Percentiles rank a stretch among this genome's conserved stretches.
phyloP scores from a whole-genome alignment of 2,888 invertebrate species.

The Zootermopsis nevadensis region DNA sequence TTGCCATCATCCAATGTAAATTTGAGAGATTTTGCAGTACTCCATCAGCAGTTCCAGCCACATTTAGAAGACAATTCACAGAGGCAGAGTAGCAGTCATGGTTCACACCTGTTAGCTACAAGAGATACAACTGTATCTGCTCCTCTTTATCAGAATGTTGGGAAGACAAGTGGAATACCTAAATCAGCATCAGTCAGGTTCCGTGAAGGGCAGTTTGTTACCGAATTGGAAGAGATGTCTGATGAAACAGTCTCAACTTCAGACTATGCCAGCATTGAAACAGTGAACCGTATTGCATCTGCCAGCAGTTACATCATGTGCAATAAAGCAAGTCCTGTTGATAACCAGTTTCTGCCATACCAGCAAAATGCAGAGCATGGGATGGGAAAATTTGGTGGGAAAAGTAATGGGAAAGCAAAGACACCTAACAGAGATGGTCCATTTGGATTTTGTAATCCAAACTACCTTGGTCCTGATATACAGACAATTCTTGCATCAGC shows the following conservation, averaged over 20 bases:
- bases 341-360: constrained; percentile 30
- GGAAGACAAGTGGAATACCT: constrained; percentile 62
- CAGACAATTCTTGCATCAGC: constrained; percentile 58
- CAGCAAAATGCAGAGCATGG: constrained; percentile 37
- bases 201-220: constrained; percentile 61
- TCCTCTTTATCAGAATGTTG: constrained; percentile 12
- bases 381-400: background rate
- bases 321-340: constrained; percentile 46
- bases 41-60: constrained; percentile 69
- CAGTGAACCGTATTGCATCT: constrained; percentile 69
- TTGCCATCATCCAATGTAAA: constrained; percentile 17
- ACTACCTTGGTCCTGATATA: constrained; percentile 77
- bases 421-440: constrained; percentile 63
- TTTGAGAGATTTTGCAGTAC: constrained; percentile 61
- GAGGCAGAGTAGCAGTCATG: constrained; percentile 67
- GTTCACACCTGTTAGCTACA: constrained; percentile 64
- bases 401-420: constrained; percentile 25
- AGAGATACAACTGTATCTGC: background rate
- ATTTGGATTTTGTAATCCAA: constrained; percentile 80
- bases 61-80: constrained; percentile 57
- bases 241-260: constrained; percentile 74
- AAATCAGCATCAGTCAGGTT: constrained; percentile 71
- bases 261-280: constrained; percentile 80
- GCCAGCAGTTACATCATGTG: constrained; percentile 61
- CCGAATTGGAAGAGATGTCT: constrained; percentile 67